Percentiles rank a stretch among this genome's conserved stretches.
These are phyloP conservation scores for Malurus elegans DNA, from an alignment of 2,113 vertebrate genomes.

Conservation along the genomic window DNA sequence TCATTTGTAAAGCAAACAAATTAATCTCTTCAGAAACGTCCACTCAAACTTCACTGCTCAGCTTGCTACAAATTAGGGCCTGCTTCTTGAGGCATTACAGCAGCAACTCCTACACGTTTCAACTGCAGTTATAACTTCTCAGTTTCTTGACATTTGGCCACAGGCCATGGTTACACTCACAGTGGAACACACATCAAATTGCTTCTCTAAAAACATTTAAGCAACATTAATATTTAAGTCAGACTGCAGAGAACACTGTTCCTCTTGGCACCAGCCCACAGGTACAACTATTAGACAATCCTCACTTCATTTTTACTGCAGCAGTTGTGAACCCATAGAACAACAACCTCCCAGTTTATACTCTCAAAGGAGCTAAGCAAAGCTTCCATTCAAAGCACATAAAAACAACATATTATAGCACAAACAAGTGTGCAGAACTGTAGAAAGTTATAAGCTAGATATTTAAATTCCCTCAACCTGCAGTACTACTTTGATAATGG, in stretches of 20 bases:
- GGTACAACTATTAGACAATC: background rate
- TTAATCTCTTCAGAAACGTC: background rate
- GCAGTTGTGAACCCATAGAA: background rate
- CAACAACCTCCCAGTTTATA: background rate
- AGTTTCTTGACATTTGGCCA: slow-evolving; percentile 12
- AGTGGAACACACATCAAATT: background rate
- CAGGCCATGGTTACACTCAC: background rate
- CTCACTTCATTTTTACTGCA: background rate
- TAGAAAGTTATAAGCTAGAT: background rate
- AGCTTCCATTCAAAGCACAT: background rate
- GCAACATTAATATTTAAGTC: slow-evolving; percentile 27
- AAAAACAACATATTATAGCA: background rate
- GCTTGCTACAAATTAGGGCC: background rate
- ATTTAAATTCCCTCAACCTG: background rate
- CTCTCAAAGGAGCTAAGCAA: background rate
- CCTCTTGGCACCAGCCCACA: background rate
- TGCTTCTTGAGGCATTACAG: background rate
- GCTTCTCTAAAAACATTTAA: slow-evolving; percentile 27
- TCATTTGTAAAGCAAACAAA: slow-evolving; percentile 13
- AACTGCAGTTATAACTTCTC: background rate
- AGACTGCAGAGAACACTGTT: background rate
- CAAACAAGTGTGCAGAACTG: background rate
- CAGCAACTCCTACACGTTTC: background rate
- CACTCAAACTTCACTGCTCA: background rate
- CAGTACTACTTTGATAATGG: background rate